Conservation (phyloP, 2,888 invertebrate genomes). For the Archaeoteleia sp. region DNA sequence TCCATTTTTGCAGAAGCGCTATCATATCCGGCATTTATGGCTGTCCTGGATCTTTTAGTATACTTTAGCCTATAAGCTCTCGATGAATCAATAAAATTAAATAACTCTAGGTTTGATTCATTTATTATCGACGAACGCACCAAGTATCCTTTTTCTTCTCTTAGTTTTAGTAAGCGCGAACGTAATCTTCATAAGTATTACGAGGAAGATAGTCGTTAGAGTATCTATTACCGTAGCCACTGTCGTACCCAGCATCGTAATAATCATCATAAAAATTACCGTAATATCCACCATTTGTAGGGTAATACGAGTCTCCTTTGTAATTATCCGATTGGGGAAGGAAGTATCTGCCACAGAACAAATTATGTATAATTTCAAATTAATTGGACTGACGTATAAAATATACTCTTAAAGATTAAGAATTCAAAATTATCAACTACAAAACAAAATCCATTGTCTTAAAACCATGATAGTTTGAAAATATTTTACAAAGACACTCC, state of each 20-base stretch:
- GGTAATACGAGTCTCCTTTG: constrained; percentile 47
- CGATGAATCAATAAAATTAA: no score
- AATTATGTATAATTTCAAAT: no score
- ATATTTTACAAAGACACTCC: no score
- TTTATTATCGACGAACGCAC: no score
- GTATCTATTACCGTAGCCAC: constrained; percentile 43
- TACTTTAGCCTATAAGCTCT: constrained; percentile 61
- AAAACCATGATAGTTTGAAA: no score
- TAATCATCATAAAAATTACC: constrained; percentile 41
- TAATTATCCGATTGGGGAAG: constrained; percentile 33
- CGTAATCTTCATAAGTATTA: constrained; percentile 39
- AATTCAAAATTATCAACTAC: no score
- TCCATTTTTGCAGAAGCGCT: constrained; percentile 52
- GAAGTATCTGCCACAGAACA: constrained; percentile 50
- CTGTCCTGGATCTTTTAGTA: constrained; percentile 61
- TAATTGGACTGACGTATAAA: no score
- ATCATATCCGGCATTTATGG: constrained; percentile 62
- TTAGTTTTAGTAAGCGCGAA: constrained; percentile 30
- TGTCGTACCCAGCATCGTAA: constrained; percentile 42
- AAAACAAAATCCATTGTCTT: no score
- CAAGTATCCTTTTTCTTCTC: neutral
- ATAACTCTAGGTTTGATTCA: no score
- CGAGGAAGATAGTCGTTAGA: constrained; percentile 43
- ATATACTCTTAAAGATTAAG: no score
- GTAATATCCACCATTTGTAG: constrained; percentile 41